phyloP scores from a whole-genome alignment of 2,888 invertebrate species.

The Ganaspis brasiliensis region DNA sequence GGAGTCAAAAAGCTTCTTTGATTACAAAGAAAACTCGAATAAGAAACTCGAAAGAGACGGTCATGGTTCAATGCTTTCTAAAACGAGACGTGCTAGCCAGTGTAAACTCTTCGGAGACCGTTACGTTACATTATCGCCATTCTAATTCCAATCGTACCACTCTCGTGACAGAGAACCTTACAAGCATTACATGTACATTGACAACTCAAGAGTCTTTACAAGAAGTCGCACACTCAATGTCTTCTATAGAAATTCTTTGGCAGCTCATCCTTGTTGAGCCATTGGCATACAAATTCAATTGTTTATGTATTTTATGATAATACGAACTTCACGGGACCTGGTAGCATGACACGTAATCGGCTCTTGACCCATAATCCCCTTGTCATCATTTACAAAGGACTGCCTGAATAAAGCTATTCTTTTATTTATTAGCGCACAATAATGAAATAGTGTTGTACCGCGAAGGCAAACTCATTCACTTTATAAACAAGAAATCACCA shows the following conservation, averaged over 20 bases:
- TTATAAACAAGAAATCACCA: not conserved
- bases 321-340: slow-evolving; percentile 45
- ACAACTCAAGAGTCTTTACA: slow-evolving; percentile 7
- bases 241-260: slow-evolving; percentile 46
- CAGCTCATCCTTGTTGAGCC: slow-evolving; percentile 47
- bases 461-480: too few relatives aligned
- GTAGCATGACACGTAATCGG: slow-evolving; percentile 60
- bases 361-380: slow-evolving; percentile 65
- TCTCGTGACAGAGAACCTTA: slow-evolving; percentile 35
- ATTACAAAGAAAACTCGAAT: slow-evolving; percentile 9
- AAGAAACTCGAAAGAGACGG: slow-evolving; percentile 44
- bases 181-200: slow-evolving; percentile 14
- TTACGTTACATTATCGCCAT: slow-evolving; percentile 62
- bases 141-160: slow-evolving; percentile 63
- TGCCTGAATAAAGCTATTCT: not conserved
- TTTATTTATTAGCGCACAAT: not conserved
- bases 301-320: slow-evolving; percentile 64
- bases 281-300: slow-evolving; percentile 56
- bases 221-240: slow-evolving; percentile 37
- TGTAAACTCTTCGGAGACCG: slow-evolving; percentile 48
- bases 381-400: slow-evolving; percentile 47
- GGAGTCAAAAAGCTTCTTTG: not conserved
- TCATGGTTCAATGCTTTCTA: slow-evolving; percentile 54
- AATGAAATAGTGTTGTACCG: too few relatives aligned
- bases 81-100: slow-evolving; percentile 57